Percentiles rank a stretch among this genome's conserved stretches.
These are phyloP conservation scores for Eulemur rufifrons DNA, from an alignment of 2,113 vertebrate genomes.

Conservation along the genomic window DNA sequence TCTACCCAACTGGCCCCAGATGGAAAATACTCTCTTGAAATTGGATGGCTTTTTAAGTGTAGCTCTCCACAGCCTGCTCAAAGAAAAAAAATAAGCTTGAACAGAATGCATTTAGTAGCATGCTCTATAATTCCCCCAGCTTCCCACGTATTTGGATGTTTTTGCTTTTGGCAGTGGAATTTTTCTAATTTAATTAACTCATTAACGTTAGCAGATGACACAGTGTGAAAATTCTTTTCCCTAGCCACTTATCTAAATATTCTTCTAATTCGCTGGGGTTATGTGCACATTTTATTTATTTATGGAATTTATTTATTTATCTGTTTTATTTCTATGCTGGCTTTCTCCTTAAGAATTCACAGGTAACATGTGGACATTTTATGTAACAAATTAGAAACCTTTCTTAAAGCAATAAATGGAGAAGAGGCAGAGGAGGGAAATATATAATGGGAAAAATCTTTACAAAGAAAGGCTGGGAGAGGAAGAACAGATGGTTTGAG, in stretches of 20 bases:
- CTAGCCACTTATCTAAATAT: constrained; percentile 73
- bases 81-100: constrained; percentile 14
- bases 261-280: constrained; percentile 74
- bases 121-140: constrained; percentile 63
- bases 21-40: constrained; percentile 75
- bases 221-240: constrained; percentile 72
- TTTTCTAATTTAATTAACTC: constrained; percentile 86
- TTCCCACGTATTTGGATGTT: constrained; percentile 77
- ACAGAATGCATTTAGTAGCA: constrained; percentile 62
- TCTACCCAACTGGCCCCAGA: constrained; percentile 68
- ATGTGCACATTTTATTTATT: constrained; percentile 53
- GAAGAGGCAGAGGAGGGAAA: neutral
- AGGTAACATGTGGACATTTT: constrained; percentile 11
- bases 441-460: neutral
- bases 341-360: constrained; percentile 35
- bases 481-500: constrained; percentile 52
- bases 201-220: constrained; percentile 83
- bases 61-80: constrained; percentile 58
- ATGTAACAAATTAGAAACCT: constrained; percentile 26
- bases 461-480: constrained; percentile 27
- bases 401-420: constrained; percentile 42
- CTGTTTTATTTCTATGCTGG: constrained; percentile 57
- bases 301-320: constrained; percentile 46
- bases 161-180: constrained; percentile 79
- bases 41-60: constrained; percentile 67